phyloP scores from a whole-genome alignment of 2,888 invertebrate species.

The Glyphotaelius pellucidus region DNA sequence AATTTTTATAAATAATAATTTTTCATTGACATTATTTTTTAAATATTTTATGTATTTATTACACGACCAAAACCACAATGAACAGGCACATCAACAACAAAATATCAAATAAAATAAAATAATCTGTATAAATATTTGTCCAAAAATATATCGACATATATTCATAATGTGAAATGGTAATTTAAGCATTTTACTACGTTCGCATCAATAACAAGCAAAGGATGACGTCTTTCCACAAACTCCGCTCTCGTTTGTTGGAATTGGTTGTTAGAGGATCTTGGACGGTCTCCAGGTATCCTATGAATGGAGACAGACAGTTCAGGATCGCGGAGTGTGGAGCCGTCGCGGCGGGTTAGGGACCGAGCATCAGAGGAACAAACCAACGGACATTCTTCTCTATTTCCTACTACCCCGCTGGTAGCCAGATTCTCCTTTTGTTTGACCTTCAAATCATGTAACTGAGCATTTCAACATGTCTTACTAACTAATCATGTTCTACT shows the following conservation, averaged over 20 bases:
- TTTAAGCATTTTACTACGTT: conserved; percentile 14
- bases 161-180: background rate
- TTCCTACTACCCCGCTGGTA: background rate
- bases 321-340: conserved; percentile 14
- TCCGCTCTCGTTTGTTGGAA: background rate
- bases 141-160: background rate
- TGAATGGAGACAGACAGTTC: conserved; percentile 29
- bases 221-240: conserved; percentile 1
- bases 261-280: background rate
- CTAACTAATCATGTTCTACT: background rate
- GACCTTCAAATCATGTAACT: background rate
- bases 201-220: background rate
- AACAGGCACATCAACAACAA: background rate
- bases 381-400: background rate
- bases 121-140: background rate
- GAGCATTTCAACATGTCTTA: background rate
- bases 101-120: background rate
- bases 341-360: conserved; percentile 18
- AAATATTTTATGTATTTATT: background rate
- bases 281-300: conserved; percentile 23
- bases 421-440: background rate
- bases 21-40: background rate
- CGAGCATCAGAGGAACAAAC: background rate
- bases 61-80: background rate
- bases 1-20: no score